Base-by-base conservation (phyloP, 2,797 vertebrate genomes). In the Diplodus sargus region DNA sequence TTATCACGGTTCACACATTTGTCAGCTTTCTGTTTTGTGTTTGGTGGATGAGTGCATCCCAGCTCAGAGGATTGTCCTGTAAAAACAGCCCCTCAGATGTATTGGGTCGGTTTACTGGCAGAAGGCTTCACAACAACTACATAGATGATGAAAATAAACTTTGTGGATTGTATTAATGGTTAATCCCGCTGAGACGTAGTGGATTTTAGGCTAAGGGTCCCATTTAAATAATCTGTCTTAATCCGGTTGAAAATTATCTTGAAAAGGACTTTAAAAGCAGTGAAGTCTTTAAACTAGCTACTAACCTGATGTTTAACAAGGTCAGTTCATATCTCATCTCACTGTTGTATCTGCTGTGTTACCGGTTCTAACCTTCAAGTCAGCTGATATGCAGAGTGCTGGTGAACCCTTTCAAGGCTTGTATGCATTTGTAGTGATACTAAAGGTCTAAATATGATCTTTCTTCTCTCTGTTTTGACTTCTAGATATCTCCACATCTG, bases 401-500 rank as follows among this genome's bases (percentile, higher is more conserved):
- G n/a, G 14, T 64, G 22, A 69, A 49, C 7, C 12, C 16, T 23
- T 23, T 34, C 9, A 22, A 59, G 10, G 15, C 3, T 30, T 51
- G 48, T 1, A 0, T 48, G 23, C 17, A 12, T 67, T 61, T 51
- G 5, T 43, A 0, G 20, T 18, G 18, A 66, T 0, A 4, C 23
- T 18, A n/a, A 3, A 52, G 52, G 15, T n/a, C 58, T 74, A 13
- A 74, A 22, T 4, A 11, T 30, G 60, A 64, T 25, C 17, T 0
- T 16, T 22, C 18, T 39, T 67, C 45, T 62, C 56, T 68, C 3
- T 84, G 57, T 66, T 42, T 77, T 43, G 52, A 16, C 64, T 76
- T 66, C 17, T 79, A 96, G 96, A 96, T 79, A 93, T 96, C 76
- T 95, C 95, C 53, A 93, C 96, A 14, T 94, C 96, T 1, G 92